Evolutionary conservation across 2,113 vertebrate species (phyloP).

Genomic region (Acrocephalus kingi): DNA sequence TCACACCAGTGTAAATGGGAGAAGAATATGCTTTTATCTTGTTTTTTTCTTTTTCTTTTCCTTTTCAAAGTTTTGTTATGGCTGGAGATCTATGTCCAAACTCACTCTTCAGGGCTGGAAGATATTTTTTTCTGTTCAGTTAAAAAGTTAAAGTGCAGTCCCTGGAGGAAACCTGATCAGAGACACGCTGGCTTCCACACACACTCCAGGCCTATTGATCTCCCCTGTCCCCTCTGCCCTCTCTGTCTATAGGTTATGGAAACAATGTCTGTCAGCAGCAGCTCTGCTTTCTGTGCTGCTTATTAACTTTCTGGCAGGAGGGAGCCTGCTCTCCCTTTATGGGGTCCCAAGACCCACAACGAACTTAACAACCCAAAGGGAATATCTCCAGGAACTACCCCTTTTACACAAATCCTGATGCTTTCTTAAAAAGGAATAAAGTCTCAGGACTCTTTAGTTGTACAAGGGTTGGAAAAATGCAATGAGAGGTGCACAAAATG

Average conservation of each 20-base stretch:
- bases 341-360: constrained; percentile 13
- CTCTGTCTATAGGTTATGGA: constrained; percentile 30
- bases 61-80: neutral
- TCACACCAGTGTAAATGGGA: neutral
- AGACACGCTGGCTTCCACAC: neutral
- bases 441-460: neutral
- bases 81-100: neutral
- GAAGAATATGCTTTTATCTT: neutral
- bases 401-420: neutral
- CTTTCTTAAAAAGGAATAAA: neutral
- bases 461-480: neutral
- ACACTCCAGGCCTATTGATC: constrained; percentile 43
- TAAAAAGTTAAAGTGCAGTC: neutral
- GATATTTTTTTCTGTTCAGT: neutral
- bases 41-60: rapidly evolving
- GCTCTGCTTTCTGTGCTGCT: constrained; percentile 16
- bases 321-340: neutral
- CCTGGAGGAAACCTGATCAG: constrained; percentile 57
- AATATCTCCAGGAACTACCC: neutral
- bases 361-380: neutral
- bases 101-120: neutral
- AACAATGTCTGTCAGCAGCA: constrained; percentile 61
- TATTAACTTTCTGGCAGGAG: constrained; percentile 17
- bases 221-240: constrained; percentile 41
- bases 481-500: neutral